Evolutionary conservation across 2,888 invertebrate genomes (phyloP), one percentile per base, ranked within the genome.

Genomic region (Abrostola triplasia): DNA sequence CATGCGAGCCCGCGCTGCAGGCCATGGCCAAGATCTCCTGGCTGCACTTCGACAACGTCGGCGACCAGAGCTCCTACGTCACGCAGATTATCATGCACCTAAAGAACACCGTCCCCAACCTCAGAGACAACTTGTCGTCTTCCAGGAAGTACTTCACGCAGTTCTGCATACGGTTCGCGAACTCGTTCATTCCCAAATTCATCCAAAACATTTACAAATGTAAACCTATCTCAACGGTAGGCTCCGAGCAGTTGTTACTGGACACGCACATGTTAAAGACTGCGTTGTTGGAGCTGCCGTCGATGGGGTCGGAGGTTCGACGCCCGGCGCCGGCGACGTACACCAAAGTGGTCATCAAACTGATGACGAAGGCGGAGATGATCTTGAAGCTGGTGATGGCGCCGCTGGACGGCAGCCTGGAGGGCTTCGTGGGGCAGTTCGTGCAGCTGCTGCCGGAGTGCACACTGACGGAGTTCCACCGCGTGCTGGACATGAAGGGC

Each of bases 301-400:
- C 98, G 0, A 96, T 99, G 36, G 98, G 98, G 0, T 98, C 98
- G 0, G 97, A 97, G 80, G 97, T 99, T 0, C 96, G 96, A 70
- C 95, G 98, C 7, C 98, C 98, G 79, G 98, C 99, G 6, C 99
- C 99, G 0, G 97, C 98, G 0, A 97, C 98, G 69, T 98, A 97
- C 73, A 96, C 97, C 0, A 97, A 97, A 86, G 97, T 97, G 0
- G 98, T 98, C 0, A 96, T 97, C 0, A 97, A 97, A 92, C 96
- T 99, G 41, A 99, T 99, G 99, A 98, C 98, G 0, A 98, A 98
- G 84, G 99, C 99, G 0, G 99, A 99, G 91, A 99, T 99, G 98
- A 98, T 99, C 44, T 94, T 99, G n/a, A 99, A 99, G 94, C 96
- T 99, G 38, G 98, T 99, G 0, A 99, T 99, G 99, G 97, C 99